Base-by-base conservation (phyloP, 1,140 invertebrate species). In the Drosophila repleta region DNA sequence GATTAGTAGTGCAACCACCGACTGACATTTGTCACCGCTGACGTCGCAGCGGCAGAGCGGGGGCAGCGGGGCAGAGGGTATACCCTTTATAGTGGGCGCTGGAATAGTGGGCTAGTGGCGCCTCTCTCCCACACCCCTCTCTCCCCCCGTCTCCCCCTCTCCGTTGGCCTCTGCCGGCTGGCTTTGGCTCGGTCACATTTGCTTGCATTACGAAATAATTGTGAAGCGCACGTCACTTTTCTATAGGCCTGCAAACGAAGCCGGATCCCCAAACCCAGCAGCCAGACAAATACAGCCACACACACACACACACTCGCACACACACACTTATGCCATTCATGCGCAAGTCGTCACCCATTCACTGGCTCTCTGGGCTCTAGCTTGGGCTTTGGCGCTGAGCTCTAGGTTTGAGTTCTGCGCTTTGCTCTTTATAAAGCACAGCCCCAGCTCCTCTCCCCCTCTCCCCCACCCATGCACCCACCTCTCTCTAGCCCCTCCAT, bases 1-100 rank as follows among this genome's bases (percentile, higher is more conserved):
- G 83, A 87, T 87, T 87, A 88, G 83, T 87, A 88, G 83, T 83
- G 83, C 83, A 87, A 87, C 79, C 83, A 87, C 79, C 83, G 83
- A 81, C 79, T 87, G 83, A 76, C 83, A 87, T 87, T 87, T 88
- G 75, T 88, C 84, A 88, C 83, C 53, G 45, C 39, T 35, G 62
- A 46, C 63, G 64, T 46, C 46, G 63, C 53, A 26, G 46, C 48
- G 48, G 6, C 48, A 57, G 37, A 57, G n/a, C n/a, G n/a, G n/a
- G n/a, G n/a, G n/a, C 39, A 18, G 52, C 13, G 53, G 37, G 13
- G 8, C 29, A 1, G 29, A 8, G 29, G 29, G n/a, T n/a, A n/a
- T n/a, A n/a, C n/a, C n/a, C n/a, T n/a, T n/a, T 32, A 32, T 6
- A 7, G 29, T 32, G 29, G 29, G 20, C 37, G 20, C 6, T 10